A percentile compares a stretch with the other conserved stretches of the same genome.
phyloP scores from a whole-genome alignment of 2,113 vertebrate species.

The Toxotes chatareus region DNA sequence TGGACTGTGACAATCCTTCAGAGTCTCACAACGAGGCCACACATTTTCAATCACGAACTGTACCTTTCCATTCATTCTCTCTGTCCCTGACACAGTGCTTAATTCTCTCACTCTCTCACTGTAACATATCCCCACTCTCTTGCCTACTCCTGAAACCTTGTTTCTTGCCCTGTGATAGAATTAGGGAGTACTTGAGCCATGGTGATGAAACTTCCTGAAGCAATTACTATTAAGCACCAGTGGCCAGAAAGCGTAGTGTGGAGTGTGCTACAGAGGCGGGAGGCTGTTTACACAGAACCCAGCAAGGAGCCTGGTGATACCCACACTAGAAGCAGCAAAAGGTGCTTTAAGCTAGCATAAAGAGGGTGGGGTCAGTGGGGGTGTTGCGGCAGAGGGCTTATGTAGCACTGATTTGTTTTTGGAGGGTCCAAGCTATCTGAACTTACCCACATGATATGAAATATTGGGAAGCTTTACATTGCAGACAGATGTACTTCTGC shows the following conservation, averaged over 20 bases:
- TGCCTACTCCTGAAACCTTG: slow-evolving; percentile 8
- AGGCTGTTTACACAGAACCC: slow-evolving; percentile 74
- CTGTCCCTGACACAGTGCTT: slow-evolving; percentile 27
- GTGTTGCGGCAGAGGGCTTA: slow-evolving; percentile 57
- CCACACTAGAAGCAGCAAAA: slow-evolving; percentile 50
- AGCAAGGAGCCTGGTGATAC: slow-evolving; percentile 71
- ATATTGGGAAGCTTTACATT: slow-evolving; percentile 87
- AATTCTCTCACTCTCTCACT: slow-evolving; percentile 46
- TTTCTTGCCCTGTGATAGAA: slow-evolving; percentile 76
- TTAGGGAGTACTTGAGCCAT: slow-evolving; percentile 83
- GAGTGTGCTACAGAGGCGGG: slow-evolving; percentile 37
- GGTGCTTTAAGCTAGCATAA: slow-evolving; percentile 62
- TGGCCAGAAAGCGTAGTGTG: slow-evolving; percentile 56
- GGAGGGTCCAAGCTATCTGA: slow-evolving; percentile 79
- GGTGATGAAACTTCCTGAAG: slow-evolving; percentile 84
- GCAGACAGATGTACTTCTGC: slow-evolving; percentile 86
- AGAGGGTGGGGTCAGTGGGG: slow-evolving; percentile 31
- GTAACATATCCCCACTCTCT: slow-evolving; percentile 33
- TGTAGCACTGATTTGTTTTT: slow-evolving; percentile 78
- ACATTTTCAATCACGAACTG: slow-evolving; percentile 54
- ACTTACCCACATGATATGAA: slow-evolving; percentile 85
- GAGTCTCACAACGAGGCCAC: slow-evolving; percentile 62
- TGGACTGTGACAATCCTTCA: slow-evolving; percentile 77
- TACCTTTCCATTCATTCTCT: slow-evolving; percentile 24
- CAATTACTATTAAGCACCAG: slow-evolving; percentile 82